Evolutionary conservation across 1,140 invertebrate species (phyloP).

Genomic region (Alviniconcha marisindica): DNA sequence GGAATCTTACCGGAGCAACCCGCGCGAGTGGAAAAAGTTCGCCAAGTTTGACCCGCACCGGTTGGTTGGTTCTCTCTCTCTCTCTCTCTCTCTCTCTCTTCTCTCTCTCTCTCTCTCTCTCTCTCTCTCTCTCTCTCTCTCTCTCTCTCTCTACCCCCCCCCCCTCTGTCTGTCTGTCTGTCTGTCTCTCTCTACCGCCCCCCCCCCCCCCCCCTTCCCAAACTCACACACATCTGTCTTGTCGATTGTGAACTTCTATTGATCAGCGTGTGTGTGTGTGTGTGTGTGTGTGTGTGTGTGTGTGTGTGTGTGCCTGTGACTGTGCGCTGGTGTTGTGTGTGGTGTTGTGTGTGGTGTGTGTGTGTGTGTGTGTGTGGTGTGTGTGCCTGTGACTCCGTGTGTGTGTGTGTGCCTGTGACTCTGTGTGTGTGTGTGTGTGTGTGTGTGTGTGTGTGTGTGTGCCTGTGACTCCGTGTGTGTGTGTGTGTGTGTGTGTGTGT

Average conservation of each 20-base stretch:
- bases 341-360: too few relatives aligned
- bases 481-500: too few relatives aligned
- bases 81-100: conserved; percentile 30
- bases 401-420: too few relatives aligned
- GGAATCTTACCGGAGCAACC: conserved; percentile 90
- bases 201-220: background rate
- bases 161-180: background rate
- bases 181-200: background rate
- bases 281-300: background rate
- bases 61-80: conserved; percentile 74
- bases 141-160: background rate
- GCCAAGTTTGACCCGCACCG: conserved; percentile 96
- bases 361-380: too few relatives aligned
- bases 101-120: conserved; percentile 20
- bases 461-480: too few relatives aligned
- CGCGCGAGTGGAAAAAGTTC: conserved; percentile 94
- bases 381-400: too few relatives aligned
- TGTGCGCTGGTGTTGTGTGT: background rate
- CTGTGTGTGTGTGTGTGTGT: too few relatives aligned
- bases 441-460: too few relatives aligned
- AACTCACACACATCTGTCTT: background rate
- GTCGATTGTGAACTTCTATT: background rate
- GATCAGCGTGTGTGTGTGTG: background rate
- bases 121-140: conserved; percentile 27
- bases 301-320: background rate